Conservation (phyloP, 2,797 vertebrate species). For the Lepus oiostolus region DNA sequence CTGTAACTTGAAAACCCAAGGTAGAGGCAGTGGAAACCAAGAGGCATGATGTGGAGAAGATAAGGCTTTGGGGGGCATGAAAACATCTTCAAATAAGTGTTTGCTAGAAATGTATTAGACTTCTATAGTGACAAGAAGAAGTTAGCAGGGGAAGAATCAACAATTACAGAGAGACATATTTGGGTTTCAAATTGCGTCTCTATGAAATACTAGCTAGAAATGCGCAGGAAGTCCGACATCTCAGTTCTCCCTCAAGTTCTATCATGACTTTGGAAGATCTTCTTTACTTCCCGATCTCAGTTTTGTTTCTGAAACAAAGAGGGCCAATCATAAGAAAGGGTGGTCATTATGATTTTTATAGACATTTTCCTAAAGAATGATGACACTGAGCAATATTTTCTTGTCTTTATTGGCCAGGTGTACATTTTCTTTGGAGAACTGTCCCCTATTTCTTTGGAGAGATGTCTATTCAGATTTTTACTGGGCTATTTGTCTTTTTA, state of each 20-base stretch:
- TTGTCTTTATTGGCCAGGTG: not conserved
- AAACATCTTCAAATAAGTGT: conserved; percentile 12
- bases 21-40: not conserved
- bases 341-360: not conserved
- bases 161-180: not conserved
- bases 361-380: not conserved
- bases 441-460: not conserved
- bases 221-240: not conserved
- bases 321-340: not conserved
- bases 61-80: not conserved
- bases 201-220: not conserved
- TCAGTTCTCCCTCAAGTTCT: not conserved
- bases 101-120: not conserved
- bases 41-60: not conserved
- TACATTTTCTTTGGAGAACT: not conserved
- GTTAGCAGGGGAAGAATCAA: not conserved
- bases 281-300: conserved; percentile 8
- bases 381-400: not conserved
- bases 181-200: not conserved
- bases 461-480: not conserved
- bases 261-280: not conserved
- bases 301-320: conserved; percentile 49
- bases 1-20: not conserved
- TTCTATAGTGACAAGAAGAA: not conserved
- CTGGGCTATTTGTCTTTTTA: not conserved